These are phyloP conservation scores for Moxostoma hubbsi DNA, from an alignment of 2,797 vertebrate genomes.

Conservation along the genomic window DNA sequence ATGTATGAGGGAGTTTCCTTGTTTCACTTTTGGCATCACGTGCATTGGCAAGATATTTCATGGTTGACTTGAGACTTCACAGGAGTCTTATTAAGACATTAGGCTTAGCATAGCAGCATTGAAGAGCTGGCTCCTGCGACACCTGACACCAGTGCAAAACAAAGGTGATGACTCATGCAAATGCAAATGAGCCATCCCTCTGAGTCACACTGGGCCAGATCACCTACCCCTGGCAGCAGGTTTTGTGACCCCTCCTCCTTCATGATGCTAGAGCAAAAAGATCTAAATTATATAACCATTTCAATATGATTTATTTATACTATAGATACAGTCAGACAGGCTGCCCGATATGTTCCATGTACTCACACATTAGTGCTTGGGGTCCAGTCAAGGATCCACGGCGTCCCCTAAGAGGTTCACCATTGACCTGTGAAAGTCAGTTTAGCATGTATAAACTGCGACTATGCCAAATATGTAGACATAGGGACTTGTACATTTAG, in stretches of 20 bases:
- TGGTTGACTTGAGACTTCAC: background rate
- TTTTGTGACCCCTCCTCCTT: conserved; percentile 10
- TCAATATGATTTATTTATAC: no score
- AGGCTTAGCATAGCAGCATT: background rate
- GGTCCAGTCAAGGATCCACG: background rate
- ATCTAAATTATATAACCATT: background rate
- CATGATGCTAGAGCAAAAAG: conserved; percentile 23
- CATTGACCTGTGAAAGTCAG: background rate
- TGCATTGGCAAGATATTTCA: conserved; percentile 2
- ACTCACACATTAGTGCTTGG: conserved; percentile 12
- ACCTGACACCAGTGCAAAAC: background rate
- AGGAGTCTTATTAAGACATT: no score
- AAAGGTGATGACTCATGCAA: background rate
- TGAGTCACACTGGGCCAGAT: background rate
- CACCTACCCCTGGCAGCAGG: background rate
- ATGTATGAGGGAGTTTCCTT: background rate
- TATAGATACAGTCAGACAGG: background rate
- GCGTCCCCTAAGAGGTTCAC: background rate
- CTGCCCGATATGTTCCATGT: background rate
- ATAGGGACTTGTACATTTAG: no score
- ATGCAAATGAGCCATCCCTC: background rate
- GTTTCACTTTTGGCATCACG: background rate
- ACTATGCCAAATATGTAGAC: no score
- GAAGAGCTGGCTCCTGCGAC: background rate
- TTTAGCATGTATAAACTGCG: background rate